Evolutionary conservation across 2,888 invertebrate genomes (phyloP), one percentile per base, ranked within the genome.

Genomic region (Lysandra bellargus): DNA sequence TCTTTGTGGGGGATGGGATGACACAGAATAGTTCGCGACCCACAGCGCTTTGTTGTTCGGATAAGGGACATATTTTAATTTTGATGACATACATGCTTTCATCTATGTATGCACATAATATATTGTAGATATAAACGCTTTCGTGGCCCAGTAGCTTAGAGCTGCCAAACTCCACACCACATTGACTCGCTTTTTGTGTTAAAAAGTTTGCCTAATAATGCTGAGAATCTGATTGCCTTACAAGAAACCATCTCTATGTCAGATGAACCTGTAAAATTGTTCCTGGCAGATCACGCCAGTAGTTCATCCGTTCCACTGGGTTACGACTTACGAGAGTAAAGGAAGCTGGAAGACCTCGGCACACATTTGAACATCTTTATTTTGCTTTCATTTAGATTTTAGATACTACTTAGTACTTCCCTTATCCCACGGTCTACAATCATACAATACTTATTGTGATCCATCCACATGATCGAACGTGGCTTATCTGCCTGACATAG

Each of bases 1-100:
- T 57, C 84, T 81, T 79, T 81, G 84, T 83, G 83, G 84, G 84
- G 82, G 84, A 83, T 79, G 81, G 82, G 84, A 83, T 79, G 81
- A 80, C 78, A 80, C 78, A 44, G 49, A 9, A 44, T 14, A 69
- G 69, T 14, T 33, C 37, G 69, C 69, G 69, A 33, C 33, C 69
- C 33, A 37, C 69, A 30, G 64, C 30, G 49, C 49, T 53, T 76
- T 76, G 30, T 33, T 57, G 14, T 76, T 12, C 30, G n/a, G 57
- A 17, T n/a, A 76, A 17, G 23, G 53, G 30, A 23, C 57, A 57
- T 57, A 17, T 57, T 57, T 57, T 57, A 17, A 57, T 57, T 57
- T 57, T 17, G 49, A 12, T 49, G 9, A 2, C 49, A 49, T 9
- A 49, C 49, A 49, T 49, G 9, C 9, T 49, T 49, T 49, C 0